Base-by-base conservation (phyloP, 2,888 invertebrate species). In the Doris montereyensis region DNA sequence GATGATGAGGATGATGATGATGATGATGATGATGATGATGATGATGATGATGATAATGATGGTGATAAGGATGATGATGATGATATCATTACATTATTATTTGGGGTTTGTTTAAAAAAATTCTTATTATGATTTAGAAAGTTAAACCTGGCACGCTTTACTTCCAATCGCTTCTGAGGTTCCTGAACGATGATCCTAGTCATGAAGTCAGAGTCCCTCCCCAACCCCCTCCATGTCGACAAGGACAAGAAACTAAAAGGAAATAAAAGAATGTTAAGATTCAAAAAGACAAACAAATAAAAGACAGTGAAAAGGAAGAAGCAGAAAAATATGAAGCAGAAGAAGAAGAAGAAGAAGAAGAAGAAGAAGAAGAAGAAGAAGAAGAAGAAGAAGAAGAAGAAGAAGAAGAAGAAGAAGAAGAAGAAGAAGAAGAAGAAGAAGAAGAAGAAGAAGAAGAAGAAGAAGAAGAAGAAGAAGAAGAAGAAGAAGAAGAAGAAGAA, bases 11-110 rank as follows among this genome's bases (percentile, higher is more conserved):
- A n/a, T n/a, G n/a, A n/a, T 62, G 62, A 62, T 62, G 62, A 62
- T 62, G 62, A 62, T 62, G 62, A 62, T 62, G 62, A 62, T 62
- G 62, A 62, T 62, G 62, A 62, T 62, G 62, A 62, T 62, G 62
- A 62, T 62, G 62, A 62, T 32, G 34, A 68, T 68, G 34, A 68
- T 68, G 34, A 30, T 68, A 13, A 68, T 32, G 70, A 32, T 68
- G 62, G 21, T 62, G 62, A 62, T 62, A 21, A 62, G 8, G 62
- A 62, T 62, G 62, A 62, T 62, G 62, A 62, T 62, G 62, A 62
- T 62, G 62, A 62, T 62, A 21, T 62, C n/a, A n/a, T n/a, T n/a
- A n/a, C n/a, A n/a, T n/a, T n/a, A n/a, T n/a, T n/a, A n/a, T n/a
- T n/a, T n/a, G n/a, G n/a, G n/a, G n/a, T n/a, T n/a, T n/a, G n/a